phyloP scores from a whole-genome alignment of 1,140 invertebrate species.

The Ylistrum balloti region DNA sequence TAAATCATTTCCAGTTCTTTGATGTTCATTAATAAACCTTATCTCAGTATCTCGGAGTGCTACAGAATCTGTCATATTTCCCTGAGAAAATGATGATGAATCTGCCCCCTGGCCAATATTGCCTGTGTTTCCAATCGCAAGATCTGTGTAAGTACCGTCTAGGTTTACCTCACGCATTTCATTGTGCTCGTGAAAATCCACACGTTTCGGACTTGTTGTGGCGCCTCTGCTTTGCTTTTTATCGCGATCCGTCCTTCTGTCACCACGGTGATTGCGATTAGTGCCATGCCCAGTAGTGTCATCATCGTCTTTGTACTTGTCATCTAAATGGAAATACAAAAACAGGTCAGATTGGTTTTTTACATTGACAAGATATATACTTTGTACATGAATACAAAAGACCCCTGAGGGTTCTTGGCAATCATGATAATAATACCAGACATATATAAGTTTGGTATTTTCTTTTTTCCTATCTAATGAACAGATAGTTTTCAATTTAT shows the following conservation, averaged over 20 bases:
- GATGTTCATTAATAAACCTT: slow-evolving; percentile 68
- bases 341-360: no score
- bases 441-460: no score
- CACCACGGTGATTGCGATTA: neutral
- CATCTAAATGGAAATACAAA: slow-evolving; percentile 41
- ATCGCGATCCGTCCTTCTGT: neutral
- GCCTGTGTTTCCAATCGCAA: neutral
- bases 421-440: no score
- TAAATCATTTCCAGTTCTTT: slow-evolving; percentile 52
- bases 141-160: slow-evolving; percentile 63
- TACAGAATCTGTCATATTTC: slow-evolving; percentile 66
- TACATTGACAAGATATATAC: no score
- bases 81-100: slow-evolving; percentile 47
- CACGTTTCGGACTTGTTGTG: slow-evolving; percentile 55
- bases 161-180: slow-evolving; percentile 58
- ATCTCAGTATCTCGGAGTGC: slow-evolving; percentile 70
- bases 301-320: slow-evolving; percentile 36
- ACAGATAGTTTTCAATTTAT: no score
- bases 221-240: neutral
- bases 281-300: neutral
- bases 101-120: neutral
- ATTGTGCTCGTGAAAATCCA: slow-evolving; percentile 59
- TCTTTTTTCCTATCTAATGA: no score
- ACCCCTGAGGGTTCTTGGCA: no score
- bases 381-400: no score